Conservation (phyloP, 2,113 vertebrate genomes). For the Cichladusa arquata region DNA sequence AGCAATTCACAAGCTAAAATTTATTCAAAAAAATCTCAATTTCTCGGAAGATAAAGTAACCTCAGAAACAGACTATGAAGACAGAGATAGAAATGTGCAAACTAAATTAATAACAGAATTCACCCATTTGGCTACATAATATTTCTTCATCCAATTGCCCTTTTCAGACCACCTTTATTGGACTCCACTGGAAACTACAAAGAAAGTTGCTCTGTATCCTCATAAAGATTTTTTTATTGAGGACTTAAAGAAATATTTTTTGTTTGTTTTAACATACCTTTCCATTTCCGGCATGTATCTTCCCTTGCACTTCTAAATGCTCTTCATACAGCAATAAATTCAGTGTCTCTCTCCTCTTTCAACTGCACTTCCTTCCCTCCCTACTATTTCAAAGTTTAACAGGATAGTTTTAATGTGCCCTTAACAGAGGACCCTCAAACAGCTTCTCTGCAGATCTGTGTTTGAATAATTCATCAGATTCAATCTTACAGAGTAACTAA, state of each 20-base stretch:
- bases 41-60: not conserved
- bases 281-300: not conserved
- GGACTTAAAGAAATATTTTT: not conserved
- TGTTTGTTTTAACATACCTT: not conserved
- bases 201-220: not conserved
- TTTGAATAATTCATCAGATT: slow-evolving; percentile 78
- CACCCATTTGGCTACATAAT: not conserved
- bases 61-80: not conserved
- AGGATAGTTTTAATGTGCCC: slow-evolving; percentile 33
- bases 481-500: slow-evolving; percentile 76
- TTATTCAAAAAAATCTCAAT: not conserved
- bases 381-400: slow-evolving; percentile 36
- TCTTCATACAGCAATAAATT: not conserved
- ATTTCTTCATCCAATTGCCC: not conserved
- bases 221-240: not conserved
- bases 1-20: not conserved
- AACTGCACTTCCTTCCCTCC: not conserved
- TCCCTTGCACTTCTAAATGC: not conserved
- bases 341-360: not conserved
- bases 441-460: slow-evolving; percentile 52
- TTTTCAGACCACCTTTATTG: not conserved
- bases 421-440: slow-evolving; percentile 27
- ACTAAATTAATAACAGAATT: not conserved
- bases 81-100: not conserved
- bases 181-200: not conserved